A percentile compares a stretch with the other conserved stretches of the same genome.
Conservation (phyloP, 2,113 vertebrate species). For the Mesocricetus auratus region DNA sequence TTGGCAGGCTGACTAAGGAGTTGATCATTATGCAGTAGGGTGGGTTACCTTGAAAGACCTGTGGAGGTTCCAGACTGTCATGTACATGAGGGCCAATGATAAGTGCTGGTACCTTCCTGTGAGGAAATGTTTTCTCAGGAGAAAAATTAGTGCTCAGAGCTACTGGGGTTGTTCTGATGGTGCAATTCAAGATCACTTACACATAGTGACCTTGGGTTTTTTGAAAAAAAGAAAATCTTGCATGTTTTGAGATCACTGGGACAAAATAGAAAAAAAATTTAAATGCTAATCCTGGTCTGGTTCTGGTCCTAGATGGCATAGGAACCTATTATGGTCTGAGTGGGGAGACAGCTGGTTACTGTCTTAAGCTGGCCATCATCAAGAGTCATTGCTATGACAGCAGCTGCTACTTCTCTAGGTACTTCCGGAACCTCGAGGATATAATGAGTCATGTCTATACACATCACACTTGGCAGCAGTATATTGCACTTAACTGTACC, state of each 20-base stretch:
- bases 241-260: neutral
- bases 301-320: neutral
- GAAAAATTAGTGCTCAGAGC: neutral
- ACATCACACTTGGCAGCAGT: neutral
- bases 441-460: fast-evolving
- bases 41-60: conserved; percentile 28
- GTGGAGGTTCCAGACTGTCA: neutral
- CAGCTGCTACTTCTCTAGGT: neutral
- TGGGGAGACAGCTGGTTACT: neutral
- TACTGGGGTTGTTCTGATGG: neutral
- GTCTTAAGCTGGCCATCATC: neutral
- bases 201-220: neutral
- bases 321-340: neutral
- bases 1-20: conserved; percentile 22
- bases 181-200: neutral
- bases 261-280: neutral
- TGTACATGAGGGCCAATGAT: neutral
- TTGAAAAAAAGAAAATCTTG: neutral
- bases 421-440: neutral
- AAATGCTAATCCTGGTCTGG: neutral
- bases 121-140: neutral
- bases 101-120: neutral
- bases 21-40: neutral
- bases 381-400: fast-evolving
- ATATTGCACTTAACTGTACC: neutral